Percentiles rank a stretch among this genome's conserved stretches.
These are phyloP conservation scores for Ligdia adustata DNA, from an alignment of 2,888 invertebrate species.

Conservation along the genomic window DNA sequence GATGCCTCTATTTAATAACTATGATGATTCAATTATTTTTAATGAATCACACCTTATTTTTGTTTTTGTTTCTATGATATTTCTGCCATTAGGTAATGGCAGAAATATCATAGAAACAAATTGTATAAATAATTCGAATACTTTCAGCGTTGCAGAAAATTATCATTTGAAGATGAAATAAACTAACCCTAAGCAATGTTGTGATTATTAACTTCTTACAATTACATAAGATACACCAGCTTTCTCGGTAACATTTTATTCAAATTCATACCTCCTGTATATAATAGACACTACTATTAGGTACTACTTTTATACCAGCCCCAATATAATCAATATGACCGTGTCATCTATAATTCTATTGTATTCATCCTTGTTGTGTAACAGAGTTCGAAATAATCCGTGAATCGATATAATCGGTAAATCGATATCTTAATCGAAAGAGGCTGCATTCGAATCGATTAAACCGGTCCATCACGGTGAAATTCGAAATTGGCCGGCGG, in stretches of 20 bases:
- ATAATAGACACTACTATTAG: constrained; percentile 3
- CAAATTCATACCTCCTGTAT: neutral
- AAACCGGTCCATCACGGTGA: constrained; percentile 65
- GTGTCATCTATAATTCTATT: constrained; percentile 31
- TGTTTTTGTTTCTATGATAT: too few species aligned
- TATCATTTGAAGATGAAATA: too few species aligned
- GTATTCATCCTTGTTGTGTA: constrained; percentile 25
- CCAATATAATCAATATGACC: constrained; percentile 14
- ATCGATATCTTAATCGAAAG: constrained; percentile 33
- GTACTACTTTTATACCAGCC: constrained; percentile 8
- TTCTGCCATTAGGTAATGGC: too few species aligned
- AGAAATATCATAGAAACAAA: too few species aligned
- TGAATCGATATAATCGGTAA: constrained; percentile 31
- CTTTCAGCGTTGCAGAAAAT: too few species aligned
- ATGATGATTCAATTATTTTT: too few species aligned
- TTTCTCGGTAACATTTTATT: constrained; percentile 7
- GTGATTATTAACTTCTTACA: too few species aligned
- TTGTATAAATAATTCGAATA: too few species aligned
- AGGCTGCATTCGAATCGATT: constrained; percentile 19
- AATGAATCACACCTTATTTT: too few species aligned
- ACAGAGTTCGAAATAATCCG: constrained; percentile 29
- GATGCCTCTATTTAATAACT: too few species aligned
- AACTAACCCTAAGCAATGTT: too few species aligned
- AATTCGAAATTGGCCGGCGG: constrained; percentile 59
- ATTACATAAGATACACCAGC: constrained; percentile 1